Percentiles rank a stretch among this genome's conserved stretches.
phyloP scores from a whole-genome alignment of 2,797 vertebrate species.

The Urophycis tenuis region DNA sequence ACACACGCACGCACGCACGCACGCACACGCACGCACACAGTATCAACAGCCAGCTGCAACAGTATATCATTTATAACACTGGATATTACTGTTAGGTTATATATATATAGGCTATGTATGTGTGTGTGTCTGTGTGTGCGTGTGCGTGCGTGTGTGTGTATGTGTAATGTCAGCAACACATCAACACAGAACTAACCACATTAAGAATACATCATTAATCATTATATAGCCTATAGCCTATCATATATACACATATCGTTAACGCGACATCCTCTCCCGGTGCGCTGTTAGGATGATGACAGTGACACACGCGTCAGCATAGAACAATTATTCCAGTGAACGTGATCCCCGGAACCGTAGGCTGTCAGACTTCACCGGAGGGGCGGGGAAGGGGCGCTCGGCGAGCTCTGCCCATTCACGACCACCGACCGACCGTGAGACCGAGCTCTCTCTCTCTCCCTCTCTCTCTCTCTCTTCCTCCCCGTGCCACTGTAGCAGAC shows the following conservation, averaged over 20 bases:
- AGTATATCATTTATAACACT: not conserved
- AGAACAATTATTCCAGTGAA: conserved; percentile 10
- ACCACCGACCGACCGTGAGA: conserved; percentile 56
- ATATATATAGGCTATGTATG: no score
- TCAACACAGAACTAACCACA: no score
- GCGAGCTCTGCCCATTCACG: conserved; percentile 53
- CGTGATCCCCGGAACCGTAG: conserved; percentile 17
- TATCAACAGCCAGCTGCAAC: not conserved
- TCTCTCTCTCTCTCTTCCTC: conserved; percentile 40
- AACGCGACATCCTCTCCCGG: not conserved
- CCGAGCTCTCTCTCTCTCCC: conserved; percentile 44
- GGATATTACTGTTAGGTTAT: not conserved
- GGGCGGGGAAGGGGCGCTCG: conserved; percentile 48
- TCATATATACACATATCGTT: not conserved
- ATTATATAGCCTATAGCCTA: no score
- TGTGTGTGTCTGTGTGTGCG: no score
- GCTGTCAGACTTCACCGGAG: conserved; percentile 13
- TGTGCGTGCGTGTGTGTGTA: no score
- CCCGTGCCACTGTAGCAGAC: conserved; percentile 26
- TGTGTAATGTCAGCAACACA: no score
- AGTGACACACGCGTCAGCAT: not conserved
- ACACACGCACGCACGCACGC: not conserved
- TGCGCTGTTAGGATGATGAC: not conserved
- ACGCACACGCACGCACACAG: not conserved
- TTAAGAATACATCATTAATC: no score